Evolutionary conservation across 2,888 invertebrate genomes (phyloP), one percentile per base, ranked within the genome.

Genomic region (Dromius quadrimaculatus): DNA sequence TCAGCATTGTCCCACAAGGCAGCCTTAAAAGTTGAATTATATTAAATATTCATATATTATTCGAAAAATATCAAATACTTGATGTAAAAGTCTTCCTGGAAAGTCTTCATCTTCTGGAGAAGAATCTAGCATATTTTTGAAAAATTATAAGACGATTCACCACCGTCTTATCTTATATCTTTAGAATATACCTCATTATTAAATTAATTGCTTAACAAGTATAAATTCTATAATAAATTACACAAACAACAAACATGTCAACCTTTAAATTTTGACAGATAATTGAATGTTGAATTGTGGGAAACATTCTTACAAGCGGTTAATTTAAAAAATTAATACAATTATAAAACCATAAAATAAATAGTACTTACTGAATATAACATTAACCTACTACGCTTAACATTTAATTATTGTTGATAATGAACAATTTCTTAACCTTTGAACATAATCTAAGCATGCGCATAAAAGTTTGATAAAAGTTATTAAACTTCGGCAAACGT

Each of bases 1-100:
- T 95, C 94, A 13, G 91, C 88, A 79, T 95, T 95, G 81, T 94
- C 94, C 94, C 95, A 95, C 11, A 94, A 81, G 0, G 94, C 93
- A 9, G 94, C 93, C 89, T 91, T 74, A 41, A 79, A 77, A 72
- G 43, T 32, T 32, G 8, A 57, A 9, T 15, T 54, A 15, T 22
- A 66, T 23, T 11, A 66, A 36, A 43, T 41, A 20, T n/a, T 15
- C 9, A 9, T 22, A 32, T 69, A 13, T n/a, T 15, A 73, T 38
- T 43, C 22, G 23, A 8, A 11, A 32, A 36, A 8, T 47, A 47
- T 17, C 13, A 36, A 50, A 54, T 81, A 89, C 90, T 86, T 92
- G 92, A 76, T 93, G 93, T 69, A 93, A 82, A 57, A 93, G 83
- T 61, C 92, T 88, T 2, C 92, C 93, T 73, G 90, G 90, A 79